phyloP scores from a whole-genome alignment of 1,140 invertebrate genomes.

The Drosophila tropicalis region DNA sequence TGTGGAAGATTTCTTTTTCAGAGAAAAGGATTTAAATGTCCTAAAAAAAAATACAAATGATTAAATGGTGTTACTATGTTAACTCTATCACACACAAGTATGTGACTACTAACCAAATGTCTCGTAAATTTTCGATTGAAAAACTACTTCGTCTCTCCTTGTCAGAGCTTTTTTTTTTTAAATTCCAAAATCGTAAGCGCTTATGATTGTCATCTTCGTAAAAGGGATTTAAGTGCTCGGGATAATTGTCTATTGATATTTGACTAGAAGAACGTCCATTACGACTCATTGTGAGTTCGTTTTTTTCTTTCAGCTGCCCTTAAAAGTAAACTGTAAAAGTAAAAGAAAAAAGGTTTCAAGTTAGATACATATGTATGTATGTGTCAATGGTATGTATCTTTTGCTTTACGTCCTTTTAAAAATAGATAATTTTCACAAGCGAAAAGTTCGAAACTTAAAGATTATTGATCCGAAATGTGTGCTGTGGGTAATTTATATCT shows the following conservation, averaged over 20 bases:
- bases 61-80: not conserved
- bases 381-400: too few species aligned
- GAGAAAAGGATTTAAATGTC: constrained; percentile 72
- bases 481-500: not conserved
- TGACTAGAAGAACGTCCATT: constrained; percentile 71
- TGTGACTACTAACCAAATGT: constrained; percentile 83
- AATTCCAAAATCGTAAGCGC: constrained; percentile 85
- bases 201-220: constrained; percentile 87
- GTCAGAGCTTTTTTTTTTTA: constrained; percentile 55
- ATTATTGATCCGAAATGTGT: not conserved
- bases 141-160: constrained; percentile 84
- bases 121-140: constrained; percentile 84
- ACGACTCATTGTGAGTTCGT: constrained; percentile 39
- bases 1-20: constrained; percentile 81
- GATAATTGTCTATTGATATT: constrained; percentile 87
- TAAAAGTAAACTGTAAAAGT: constrained; percentile 28
- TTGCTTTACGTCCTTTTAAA: too few species aligned
- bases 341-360: not conserved
- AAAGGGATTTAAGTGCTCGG: constrained; percentile 89
- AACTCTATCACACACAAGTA: not conserved
- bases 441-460: not conserved
- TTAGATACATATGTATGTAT: too few species aligned
- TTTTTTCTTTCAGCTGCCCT: constrained; percentile 41
- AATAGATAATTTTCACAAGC: too few species aligned
- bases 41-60: constrained; percentile 42